phyloP scores from a whole-genome alignment of 2,888 invertebrate genomes.

The Siphlonurus alternatus region DNA sequence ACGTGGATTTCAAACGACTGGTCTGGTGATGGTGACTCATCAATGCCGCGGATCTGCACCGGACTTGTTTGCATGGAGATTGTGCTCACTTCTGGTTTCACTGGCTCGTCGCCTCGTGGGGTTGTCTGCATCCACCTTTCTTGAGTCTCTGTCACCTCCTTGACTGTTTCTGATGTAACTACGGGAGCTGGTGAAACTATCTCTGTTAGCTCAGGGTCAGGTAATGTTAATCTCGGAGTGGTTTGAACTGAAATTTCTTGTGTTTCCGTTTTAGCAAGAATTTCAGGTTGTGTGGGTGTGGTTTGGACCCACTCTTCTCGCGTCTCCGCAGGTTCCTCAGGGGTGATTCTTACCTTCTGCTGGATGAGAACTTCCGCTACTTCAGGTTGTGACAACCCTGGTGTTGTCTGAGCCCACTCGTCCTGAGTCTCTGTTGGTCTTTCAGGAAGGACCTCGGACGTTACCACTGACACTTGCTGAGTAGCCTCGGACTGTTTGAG shows the following conservation, averaged over 20 bases:
- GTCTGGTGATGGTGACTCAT: constrained; percentile 23
- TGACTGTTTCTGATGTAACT: constrained; percentile 11
- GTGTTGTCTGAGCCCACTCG: constrained; percentile 16
- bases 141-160: constrained; percentile 10
- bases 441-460: constrained; percentile 19
- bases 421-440: constrained; percentile 25
- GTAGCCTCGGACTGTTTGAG: too few relatives aligned
- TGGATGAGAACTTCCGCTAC: constrained; percentile 1
- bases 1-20: constrained; percentile 43
- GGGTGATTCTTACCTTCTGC: constrained; percentile 24
- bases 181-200: constrained; percentile 15
- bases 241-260: constrained; percentile 24
- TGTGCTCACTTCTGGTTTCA: not conserved
- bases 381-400: constrained; percentile 21
- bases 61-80: constrained; percentile 44
- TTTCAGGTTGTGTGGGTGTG: constrained; percentile 18
- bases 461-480: constrained; percentile 16
- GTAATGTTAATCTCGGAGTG: too few relatives aligned
- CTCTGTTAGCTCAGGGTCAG: too few relatives aligned
- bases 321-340: constrained; percentile 12
- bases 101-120: constrained; percentile 19
- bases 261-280: constrained; percentile 31
- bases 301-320: too few relatives aligned
- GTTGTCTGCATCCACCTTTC: constrained; percentile 35
- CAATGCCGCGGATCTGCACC: constrained; percentile 33